Percentiles rank a stretch among this genome's conserved stretches.
These are phyloP conservation scores for Gnathochromis pfefferi DNA, from an alignment of 2,113 vertebrate species.

Conservation along the genomic window DNA sequence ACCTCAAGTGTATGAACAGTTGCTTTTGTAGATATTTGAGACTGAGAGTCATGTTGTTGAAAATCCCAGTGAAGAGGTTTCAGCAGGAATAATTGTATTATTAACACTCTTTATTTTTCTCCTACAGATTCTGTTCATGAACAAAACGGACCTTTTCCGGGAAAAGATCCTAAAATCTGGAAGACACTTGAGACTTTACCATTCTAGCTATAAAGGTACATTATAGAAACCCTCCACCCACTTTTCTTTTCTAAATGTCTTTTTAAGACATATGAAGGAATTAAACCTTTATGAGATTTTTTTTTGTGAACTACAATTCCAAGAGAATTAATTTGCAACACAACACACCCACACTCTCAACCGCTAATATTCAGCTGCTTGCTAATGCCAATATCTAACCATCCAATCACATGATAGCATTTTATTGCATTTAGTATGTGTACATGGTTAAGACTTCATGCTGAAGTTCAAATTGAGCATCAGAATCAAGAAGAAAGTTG, in stretches of 20 bases:
- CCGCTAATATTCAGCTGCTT: background rate
- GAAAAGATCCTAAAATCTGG: constrained; percentile 67
- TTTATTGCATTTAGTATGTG: background rate
- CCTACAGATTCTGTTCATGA: constrained; percentile 71
- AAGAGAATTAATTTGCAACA: background rate
- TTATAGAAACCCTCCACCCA: background rate
- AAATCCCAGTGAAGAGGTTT: background rate
- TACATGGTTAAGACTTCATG: background rate
- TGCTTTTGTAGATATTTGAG: background rate
- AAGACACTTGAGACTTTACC: constrained; percentile 63
- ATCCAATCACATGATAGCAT: background rate
- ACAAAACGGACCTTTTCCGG: constrained; percentile 71
- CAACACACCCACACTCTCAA: background rate
- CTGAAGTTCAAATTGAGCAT: background rate
- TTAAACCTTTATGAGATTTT: background rate
- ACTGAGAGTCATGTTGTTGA: background rate
- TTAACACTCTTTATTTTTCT: background rate
- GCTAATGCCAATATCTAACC: background rate
- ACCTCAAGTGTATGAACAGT: background rate
- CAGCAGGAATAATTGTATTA: background rate
- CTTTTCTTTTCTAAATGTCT: background rate
- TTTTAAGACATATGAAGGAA: background rate
- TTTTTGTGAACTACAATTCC: background rate
- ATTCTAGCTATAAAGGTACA: constrained; percentile 59
- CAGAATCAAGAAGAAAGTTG: background rate